These are phyloP conservation scores for Chiridota heheva DNA, from an alignment of 35 echinoderm and acorn worm species.

Conservation along the genomic window DNA sequence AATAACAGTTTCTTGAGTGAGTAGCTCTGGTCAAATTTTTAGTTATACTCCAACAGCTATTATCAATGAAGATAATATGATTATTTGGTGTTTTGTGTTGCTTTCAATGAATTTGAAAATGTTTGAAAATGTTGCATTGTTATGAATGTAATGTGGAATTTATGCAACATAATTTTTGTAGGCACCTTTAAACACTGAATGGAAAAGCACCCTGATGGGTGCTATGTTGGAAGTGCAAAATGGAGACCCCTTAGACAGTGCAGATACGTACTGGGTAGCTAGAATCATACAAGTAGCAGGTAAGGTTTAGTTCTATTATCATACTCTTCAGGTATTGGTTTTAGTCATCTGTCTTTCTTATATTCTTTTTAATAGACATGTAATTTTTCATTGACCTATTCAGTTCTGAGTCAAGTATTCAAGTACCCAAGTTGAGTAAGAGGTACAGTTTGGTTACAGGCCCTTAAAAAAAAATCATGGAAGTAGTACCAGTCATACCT, in stretches of 20 bases:
- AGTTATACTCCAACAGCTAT: too few species aligned
- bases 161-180: constrained; percentile 19
- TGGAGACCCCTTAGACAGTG: constrained; percentile 55
- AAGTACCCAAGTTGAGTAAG: too few species aligned
- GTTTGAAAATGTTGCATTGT: background rate
- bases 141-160: too few species aligned
- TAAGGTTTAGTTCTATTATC: constrained; percentile 13
- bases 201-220: constrained; percentile 73
- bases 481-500: too few species aligned
- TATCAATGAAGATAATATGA: too few species aligned
- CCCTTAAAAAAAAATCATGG: too few species aligned
- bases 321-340: background rate
- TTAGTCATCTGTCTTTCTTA: background rate
- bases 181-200: constrained; percentile 80
- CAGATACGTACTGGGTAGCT: constrained; percentile 87
- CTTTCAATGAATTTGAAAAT: background rate
- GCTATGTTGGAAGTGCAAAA: constrained; percentile 86
- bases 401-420: too few species aligned
- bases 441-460: too few species aligned
- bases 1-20: too few species aligned
- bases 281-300: constrained; percentile 90
- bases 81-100: too few species aligned
- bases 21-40: too few species aligned
- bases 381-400: background rate
- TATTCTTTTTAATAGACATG: background rate